Conservation (phyloP, 2,797 vertebrate genomes). For the Girardinus metallicus region DNA sequence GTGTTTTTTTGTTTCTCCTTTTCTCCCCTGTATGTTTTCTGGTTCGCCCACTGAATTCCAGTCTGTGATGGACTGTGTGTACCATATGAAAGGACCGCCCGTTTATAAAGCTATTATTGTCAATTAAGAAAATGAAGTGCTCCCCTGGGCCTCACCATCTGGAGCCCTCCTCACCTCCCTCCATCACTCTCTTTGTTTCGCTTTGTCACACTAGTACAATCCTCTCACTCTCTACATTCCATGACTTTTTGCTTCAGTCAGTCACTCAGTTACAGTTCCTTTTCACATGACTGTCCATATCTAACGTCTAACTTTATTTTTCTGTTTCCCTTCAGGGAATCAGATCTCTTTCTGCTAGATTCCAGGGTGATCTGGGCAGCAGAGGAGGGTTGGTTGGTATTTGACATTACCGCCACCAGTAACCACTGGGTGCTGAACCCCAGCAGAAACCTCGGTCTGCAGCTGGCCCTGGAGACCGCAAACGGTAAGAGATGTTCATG, state of each 20-base stretch:
- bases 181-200: slow-evolving; percentile 44
- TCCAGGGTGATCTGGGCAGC: slow-evolving; percentile 95
- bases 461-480: slow-evolving; percentile 90
- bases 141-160: slow-evolving; percentile 83
- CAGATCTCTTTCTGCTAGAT: slow-evolving; percentile 93
- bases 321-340: slow-evolving; percentile 82
- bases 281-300: background rate
- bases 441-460: slow-evolving; percentile 92
- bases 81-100: slow-evolving; percentile 75
- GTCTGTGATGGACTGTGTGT: slow-evolving; percentile 74
- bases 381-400: slow-evolving; percentile 97
- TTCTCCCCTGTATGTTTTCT: slow-evolving; percentile 51
- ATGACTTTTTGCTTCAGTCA: slow-evolving; percentile 24
- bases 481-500: slow-evolving; percentile 82
- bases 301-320: slow-evolving; percentile 11
- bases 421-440: slow-evolving; percentile 99
- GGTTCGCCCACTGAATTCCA: slow-evolving; percentile 71
- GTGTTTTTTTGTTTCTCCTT: slow-evolving; percentile 27
- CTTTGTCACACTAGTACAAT: slow-evolving; percentile 46
- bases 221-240: slow-evolving; percentile 32
- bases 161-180: slow-evolving; percentile 56
- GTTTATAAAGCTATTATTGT: slow-evolving; percentile 86
- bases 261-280: slow-evolving; percentile 20
- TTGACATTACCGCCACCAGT: slow-evolving; percentile 95
- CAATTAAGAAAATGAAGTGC: slow-evolving; percentile 85